Evolutionary conservation across 2,113 vertebrate genomes (phyloP), one percentile per base, ranked within the genome.

Genomic region (Marmota monax): DNA sequence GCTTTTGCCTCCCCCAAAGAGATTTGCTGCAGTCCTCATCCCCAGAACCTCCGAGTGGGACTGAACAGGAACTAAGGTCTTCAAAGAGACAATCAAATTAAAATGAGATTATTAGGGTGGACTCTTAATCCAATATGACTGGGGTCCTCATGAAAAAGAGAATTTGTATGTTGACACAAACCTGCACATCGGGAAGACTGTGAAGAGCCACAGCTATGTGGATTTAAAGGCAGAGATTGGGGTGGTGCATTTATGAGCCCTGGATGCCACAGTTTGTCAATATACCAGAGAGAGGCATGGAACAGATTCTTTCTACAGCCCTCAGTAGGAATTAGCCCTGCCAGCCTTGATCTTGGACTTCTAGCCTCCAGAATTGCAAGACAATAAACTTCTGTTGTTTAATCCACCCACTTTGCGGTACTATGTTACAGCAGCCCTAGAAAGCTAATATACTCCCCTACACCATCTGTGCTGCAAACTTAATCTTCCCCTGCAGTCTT

Each of bases 61-160:
- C 29, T 37, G 84, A 48, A 85, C 56, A 73, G 82, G 70, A 94
- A 78, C 37, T 17, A 51, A 58, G 76, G 13, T 32, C 70, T 95
- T 92, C 13, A 34, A 4, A 76, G 34, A 82, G 5, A 42, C 61
- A 27, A 63, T 65, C 32, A 87, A 73, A 32, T 48, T 63, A 86
- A 70, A 79, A 79, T n/a, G 32, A 77, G 32, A 11, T 45, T 23
- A 9, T 73, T n/a, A 67, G 58, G 39, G 23, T 34, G 11, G 27
- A 25, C 5, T 29, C 7, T 32, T 70, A 77, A n/a, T 76, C n/a
- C 51, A 61, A 0, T 45, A n/a, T 7, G 8, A 58, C 27, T 70
- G 22, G 27, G 23, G 5, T 58, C 20, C 56, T 95, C 53, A 53
- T 39, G 72, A 22, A 23, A 70, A 90, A 48, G 37, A n/a, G n/a